phyloP scores from a whole-genome alignment of 2,113 vertebrate species.

The Gasterosteus nipponicus region DNA sequence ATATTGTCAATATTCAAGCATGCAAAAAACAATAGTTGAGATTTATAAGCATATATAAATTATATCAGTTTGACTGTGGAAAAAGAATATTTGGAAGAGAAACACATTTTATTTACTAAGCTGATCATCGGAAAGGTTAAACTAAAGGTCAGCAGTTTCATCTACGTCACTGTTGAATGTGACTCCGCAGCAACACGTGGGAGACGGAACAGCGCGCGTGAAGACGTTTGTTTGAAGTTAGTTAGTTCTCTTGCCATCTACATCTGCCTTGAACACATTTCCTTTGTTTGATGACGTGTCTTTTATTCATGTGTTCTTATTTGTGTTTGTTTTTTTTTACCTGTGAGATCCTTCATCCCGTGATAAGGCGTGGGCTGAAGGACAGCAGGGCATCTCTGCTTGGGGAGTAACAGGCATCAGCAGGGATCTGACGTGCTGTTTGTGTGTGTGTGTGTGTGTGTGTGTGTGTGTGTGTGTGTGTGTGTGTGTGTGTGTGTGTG shows the following conservation, averaged over 20 bases:
- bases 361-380: conserved; percentile 53
- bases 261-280: not conserved
- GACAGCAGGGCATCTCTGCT: conserved; percentile 39
- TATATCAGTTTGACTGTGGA: not conserved
- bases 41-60: not conserved
- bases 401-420: conserved; percentile 49
- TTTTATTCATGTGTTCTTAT: not conserved
- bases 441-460: conserved; percentile 35
- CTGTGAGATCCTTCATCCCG: conserved; percentile 38
- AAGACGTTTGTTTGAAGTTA: not conserved
- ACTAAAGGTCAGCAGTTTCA: conserved; percentile 13
- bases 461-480: not conserved
- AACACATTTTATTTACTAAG: not conserved
- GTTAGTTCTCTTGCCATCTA: not conserved
- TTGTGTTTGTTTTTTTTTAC: conserved; percentile 6
- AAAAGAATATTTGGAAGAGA: not conserved
- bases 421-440: conserved; percentile 44
- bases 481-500: not conserved
- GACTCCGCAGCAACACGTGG: not conserved
- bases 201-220: not conserved
- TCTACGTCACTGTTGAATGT: not conserved
- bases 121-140: conserved; percentile 12
- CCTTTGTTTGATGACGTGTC: conserved; percentile 7
- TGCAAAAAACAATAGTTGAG: not conserved
- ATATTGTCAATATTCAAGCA: not conserved